Conservation (phyloP, 2,113 vertebrate genomes). For the Aptenodytes patagonicus region DNA sequence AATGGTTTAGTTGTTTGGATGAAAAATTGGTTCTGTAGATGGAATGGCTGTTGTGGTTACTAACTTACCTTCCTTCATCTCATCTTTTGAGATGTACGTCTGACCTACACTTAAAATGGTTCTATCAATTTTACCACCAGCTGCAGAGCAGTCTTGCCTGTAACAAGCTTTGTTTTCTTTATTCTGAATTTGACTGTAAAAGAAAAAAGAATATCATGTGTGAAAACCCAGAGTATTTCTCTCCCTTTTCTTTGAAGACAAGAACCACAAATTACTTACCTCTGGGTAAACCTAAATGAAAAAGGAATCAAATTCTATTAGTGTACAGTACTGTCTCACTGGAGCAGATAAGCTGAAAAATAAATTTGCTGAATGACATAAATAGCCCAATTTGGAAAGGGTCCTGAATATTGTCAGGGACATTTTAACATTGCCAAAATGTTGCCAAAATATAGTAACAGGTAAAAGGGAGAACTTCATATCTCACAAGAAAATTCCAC, state of each 20-base stretch:
- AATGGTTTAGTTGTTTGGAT: not conserved
- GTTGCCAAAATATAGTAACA: not conserved
- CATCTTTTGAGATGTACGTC: not conserved
- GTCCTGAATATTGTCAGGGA: not conserved
- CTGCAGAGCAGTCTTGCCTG: not conserved
- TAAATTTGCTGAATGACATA: slow-evolving; percentile 1
- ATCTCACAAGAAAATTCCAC: not conserved
- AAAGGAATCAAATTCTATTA: not conserved
- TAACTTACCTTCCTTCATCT: not conserved
- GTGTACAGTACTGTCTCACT: not conserved
- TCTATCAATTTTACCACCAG: not conserved
- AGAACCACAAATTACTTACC: not conserved
- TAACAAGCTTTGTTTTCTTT: not conserved
- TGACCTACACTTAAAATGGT: not conserved
- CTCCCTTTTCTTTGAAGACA: not conserved
- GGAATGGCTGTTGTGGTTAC: not conserved
- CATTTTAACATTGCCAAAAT: not conserved
- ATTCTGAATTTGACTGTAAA: not conserved
- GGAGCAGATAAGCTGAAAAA: not conserved
- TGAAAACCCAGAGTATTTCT: not conserved
- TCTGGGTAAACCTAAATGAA: not conserved
- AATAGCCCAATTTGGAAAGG: slow-evolving; percentile 13
- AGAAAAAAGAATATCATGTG: not conserved
- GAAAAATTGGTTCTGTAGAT: not conserved
- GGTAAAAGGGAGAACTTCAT: not conserved